Conservation (phyloP, 2,113 vertebrate genomes). For the human (Homo sapiens) region DNA sequence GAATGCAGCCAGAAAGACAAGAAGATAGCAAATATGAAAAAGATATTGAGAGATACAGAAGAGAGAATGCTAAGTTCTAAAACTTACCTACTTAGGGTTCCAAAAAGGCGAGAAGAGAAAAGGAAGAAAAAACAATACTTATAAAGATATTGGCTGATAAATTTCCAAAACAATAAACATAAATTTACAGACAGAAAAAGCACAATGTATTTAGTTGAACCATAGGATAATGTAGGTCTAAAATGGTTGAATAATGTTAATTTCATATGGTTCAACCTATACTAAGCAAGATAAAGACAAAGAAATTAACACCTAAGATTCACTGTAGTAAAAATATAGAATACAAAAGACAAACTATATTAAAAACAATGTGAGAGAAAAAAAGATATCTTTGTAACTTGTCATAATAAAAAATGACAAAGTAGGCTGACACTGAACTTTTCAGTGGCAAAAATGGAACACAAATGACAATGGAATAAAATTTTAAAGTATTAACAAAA, state of each 20-base stretch:
- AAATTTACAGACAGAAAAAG: not conserved
- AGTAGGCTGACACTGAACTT: not conserved
- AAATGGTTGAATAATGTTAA: conserved; percentile 11
- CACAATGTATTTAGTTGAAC: not conserved
- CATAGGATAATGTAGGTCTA: not conserved
- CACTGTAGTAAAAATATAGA: not conserved
- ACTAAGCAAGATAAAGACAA: conserved; percentile 12
- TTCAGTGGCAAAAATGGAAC: not conserved
- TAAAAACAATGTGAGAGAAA: not conserved
- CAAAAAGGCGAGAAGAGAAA: not conserved
- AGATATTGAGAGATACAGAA: not conserved
- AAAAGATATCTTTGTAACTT: not conserved
- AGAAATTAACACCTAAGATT: not conserved
- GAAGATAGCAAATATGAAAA: not conserved
- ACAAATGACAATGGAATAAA: not conserved
- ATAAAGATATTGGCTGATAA: not conserved
- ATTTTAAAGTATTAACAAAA: conserved; percentile 11
- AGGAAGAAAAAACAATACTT: not conserved
- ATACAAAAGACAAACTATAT: not conserved
- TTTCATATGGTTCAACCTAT: not conserved
- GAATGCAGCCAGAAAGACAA: not conserved
- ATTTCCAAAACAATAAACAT: not conserved
- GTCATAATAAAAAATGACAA: not conserved
- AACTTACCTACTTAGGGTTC: not conserved
- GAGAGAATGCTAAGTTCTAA: not conserved